These are phyloP conservation scores for Dynastes grantii DNA, from an alignment of 2,888 invertebrate genomes.

Conservation along the genomic window DNA sequence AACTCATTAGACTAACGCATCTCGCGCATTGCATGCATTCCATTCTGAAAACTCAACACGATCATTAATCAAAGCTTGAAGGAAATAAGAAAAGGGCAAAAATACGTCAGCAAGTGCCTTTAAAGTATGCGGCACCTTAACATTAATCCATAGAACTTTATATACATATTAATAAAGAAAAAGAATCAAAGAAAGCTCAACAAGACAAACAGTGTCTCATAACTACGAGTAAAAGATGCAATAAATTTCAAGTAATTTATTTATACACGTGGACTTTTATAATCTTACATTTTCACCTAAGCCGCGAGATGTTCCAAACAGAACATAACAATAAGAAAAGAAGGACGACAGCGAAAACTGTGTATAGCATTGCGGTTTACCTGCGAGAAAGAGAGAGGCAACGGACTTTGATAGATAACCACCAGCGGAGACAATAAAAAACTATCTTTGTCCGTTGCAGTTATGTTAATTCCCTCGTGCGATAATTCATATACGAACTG, in stretches of 20 bases:
- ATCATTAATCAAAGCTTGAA: conserved; percentile 37
- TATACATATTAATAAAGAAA: conserved; percentile 60
- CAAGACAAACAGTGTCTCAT: conserved; percentile 65
- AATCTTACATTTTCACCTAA: conserved; percentile 58
- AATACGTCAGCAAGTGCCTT: conserved; percentile 41
- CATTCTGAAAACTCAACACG: conserved; percentile 39
- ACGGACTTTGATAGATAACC: conserved; percentile 66
- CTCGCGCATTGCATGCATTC: conserved; percentile 34
- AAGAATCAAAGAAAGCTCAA: conserved; percentile 56
- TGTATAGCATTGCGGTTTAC: conserved; percentile 46
- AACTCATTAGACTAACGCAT: conserved; percentile 39
- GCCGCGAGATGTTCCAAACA: conserved; percentile 43
- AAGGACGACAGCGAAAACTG: conserved; percentile 17
- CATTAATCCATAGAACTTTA: conserved; percentile 51
- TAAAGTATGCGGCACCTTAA: conserved; percentile 45
- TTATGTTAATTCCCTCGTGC: conserved; percentile 64
- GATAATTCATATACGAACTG: conserved; percentile 53
- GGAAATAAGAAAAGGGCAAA: conserved; percentile 31
- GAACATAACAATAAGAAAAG: conserved; percentile 55
- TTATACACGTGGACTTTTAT: conserved; percentile 55
- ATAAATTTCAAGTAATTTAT: conserved; percentile 60
- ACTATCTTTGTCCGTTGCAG: conserved; percentile 65
- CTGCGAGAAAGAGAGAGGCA: conserved; percentile 46
- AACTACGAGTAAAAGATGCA: conserved; percentile 60
- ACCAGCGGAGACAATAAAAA: conserved; percentile 65